Conservation (phyloP, 1,140 invertebrate species). For the Drosophila arawakana region DNA sequence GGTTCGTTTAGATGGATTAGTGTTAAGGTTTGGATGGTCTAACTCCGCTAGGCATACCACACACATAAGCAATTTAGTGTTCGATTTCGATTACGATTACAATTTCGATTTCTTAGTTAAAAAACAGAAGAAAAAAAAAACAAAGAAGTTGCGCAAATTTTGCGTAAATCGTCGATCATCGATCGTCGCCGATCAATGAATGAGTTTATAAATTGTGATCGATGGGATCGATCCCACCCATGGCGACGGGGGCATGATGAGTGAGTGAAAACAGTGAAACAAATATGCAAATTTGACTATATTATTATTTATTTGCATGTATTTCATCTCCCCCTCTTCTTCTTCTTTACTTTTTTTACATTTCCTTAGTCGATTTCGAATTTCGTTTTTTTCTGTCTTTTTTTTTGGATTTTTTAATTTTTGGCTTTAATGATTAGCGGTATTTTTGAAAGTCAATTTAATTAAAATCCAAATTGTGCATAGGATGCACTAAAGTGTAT, state of each 20-base stretch:
- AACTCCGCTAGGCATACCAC: slow-evolving; percentile 9
- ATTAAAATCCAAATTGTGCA: slow-evolving; percentile 67
- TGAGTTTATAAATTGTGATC: slow-evolving; percentile 36
- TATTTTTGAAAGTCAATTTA: slow-evolving; percentile 82
- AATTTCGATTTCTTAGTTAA: slow-evolving; percentile 46
- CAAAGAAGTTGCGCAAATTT: slow-evolving; percentile 31
- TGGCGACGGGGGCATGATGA: slow-evolving; percentile 11
- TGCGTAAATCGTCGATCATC: background rate
- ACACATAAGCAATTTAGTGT: slow-evolving; percentile 12
- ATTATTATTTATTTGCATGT: slow-evolving; percentile 51
- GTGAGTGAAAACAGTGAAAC: slow-evolving; percentile 27
- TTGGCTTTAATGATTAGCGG: slow-evolving; percentile 74
- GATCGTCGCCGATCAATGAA: slow-evolving; percentile 21
- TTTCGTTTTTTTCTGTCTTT: slow-evolving; percentile 2
- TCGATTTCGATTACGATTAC: slow-evolving; percentile 15
- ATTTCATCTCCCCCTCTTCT: slow-evolving; percentile 21
- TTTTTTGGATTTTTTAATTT: slow-evolving; percentile 33
- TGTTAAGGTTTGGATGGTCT: background rate
- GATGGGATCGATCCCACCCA: slow-evolving; percentile 31
- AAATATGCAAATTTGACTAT: slow-evolving; percentile 48
- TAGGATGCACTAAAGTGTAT: slow-evolving; percentile 38
- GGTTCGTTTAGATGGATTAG: slow-evolving; percentile 13
- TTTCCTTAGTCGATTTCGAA: slow-evolving; percentile 16
- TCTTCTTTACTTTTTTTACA: background rate
- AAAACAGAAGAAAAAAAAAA: background rate